Percentiles rank a stretch among this genome's conserved stretches.
Evolutionary conservation across 2,888 invertebrate species (phyloP).

Genomic region (Auanema freiburgensis): DNA sequence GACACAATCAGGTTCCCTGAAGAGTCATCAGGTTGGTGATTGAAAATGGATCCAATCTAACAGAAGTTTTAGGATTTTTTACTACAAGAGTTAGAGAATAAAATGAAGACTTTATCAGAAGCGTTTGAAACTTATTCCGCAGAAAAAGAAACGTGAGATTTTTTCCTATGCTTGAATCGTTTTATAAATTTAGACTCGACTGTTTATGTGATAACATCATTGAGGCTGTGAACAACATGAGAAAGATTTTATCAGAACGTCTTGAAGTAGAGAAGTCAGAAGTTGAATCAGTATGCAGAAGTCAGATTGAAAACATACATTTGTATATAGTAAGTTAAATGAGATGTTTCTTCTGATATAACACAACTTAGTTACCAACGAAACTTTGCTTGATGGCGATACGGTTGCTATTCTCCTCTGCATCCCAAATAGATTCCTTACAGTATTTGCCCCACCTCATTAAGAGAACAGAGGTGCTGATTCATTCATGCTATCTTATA

Average conservation of each 20-base stretch:
- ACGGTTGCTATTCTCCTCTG: slow-evolving; percentile 75
- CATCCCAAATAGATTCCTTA: slow-evolving; percentile 77
- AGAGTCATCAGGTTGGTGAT: neutral
- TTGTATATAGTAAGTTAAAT: slow-evolving; percentile 33
- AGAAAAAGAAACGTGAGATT: no score
- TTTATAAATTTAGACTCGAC: slow-evolving; percentile 73
- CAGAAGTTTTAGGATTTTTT: slow-evolving; percentile 15
- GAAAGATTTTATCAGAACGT: slow-evolving; percentile 73
- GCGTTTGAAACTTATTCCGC: no score
- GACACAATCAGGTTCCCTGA: neutral
- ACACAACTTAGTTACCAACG: slow-evolving; percentile 64
- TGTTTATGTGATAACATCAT: slow-evolving; percentile 74
- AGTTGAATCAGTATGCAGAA: slow-evolving; percentile 38
- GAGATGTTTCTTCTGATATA: slow-evolving; percentile 5
- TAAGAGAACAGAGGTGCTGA: slow-evolving; percentile 43
- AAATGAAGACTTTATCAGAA: slow-evolving; percentile 60
- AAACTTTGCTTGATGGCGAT: slow-evolving; percentile 76
- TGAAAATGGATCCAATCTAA: slow-evolving; percentile 15
- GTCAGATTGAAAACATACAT: slow-evolving; percentile 40
- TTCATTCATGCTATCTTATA: neutral
- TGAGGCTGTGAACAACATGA: slow-evolving; percentile 72
- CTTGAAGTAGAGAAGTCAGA: slow-evolving; percentile 66
- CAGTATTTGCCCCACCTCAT: slow-evolving; percentile 63
- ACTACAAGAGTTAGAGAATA: neutral
- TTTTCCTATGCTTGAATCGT: no score